phyloP scores from a whole-genome alignment of 2,888 invertebrate genomes.

The Hyalella azteca region DNA sequence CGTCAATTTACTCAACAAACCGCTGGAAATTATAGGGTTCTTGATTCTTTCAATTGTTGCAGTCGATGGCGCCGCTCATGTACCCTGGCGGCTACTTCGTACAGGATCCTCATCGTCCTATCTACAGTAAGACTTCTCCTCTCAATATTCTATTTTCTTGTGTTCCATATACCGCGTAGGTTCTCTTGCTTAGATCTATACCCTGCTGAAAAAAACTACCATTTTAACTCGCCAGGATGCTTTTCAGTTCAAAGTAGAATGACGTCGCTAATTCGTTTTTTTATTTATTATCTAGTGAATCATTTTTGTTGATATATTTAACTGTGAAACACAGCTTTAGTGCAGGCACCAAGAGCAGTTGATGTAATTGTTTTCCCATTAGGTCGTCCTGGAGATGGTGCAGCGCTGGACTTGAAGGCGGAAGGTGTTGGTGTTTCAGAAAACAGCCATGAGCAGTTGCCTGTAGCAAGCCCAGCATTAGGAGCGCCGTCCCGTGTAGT shows the following conservation, averaged over 20 bases:
- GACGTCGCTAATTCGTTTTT: not conserved
- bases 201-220: too few species aligned
- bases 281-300: not conserved
- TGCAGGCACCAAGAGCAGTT: not conserved
- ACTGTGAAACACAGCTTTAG: not conserved
- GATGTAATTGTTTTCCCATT: not conserved
- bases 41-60: not conserved
- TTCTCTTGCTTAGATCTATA: too few species aligned
- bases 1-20: too few species aligned
- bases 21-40: too few species aligned
- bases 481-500: slow-evolving; percentile 13
- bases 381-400: not conserved
- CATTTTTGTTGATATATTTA: not conserved
- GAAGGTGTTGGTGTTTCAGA: not conserved
- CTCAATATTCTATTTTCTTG: too few species aligned
- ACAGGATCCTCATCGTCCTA: slow-evolving; percentile 11
- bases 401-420: not conserved
- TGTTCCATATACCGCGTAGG: too few species aligned
- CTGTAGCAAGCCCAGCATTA: too few species aligned
- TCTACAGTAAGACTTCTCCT: not conserved
- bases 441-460: not conserved
- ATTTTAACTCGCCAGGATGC: too few species aligned
- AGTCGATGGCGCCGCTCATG: slow-evolving; percentile 3
- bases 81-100: slow-evolving; percentile 18
- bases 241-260: not conserved